A percentile compares a stretch with the other conserved stretches of the same genome.
phyloP scores from a whole-genome alignment of 2,888 invertebrate species.

The Nomada goodeniana region DNA sequence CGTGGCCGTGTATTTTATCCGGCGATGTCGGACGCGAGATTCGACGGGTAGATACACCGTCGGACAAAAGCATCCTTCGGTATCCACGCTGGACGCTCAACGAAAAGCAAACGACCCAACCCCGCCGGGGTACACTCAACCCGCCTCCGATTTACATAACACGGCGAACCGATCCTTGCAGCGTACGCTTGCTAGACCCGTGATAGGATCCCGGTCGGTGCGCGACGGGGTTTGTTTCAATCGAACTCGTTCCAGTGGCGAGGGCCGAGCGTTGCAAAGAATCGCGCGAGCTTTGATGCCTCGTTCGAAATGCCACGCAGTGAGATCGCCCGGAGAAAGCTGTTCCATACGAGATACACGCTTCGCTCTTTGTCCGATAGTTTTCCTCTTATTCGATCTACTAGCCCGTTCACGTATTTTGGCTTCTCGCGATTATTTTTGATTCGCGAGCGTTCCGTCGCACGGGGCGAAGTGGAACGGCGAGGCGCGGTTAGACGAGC shows the following conservation, averaged over 20 bases:
- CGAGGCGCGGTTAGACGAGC: no score
- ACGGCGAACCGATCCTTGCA: conserved; percentile 7
- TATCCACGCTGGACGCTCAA: conserved; percentile 21
- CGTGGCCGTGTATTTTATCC: conserved; percentile 58
- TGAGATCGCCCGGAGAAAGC: conserved; percentile 28
- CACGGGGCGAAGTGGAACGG: no score
- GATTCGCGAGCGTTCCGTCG: no score
- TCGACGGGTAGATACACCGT: conserved; percentile 52
- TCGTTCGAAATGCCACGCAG: conserved; percentile 7
- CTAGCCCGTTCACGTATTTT: no score
- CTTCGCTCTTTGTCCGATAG: no score
- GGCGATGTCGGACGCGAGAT: conserved; percentile 64
- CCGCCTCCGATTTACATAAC: conserved; percentile 46
- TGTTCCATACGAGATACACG: not conserved
- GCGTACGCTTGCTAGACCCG: not conserved
- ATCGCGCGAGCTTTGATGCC: no score
- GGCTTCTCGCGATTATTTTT: no score
- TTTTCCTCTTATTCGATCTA: no score
- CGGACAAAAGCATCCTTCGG: conserved; percentile 44
- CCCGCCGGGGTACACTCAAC: not conserved
- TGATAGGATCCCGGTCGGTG: not conserved
- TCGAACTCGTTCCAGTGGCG: not conserved
- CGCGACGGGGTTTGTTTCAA: not conserved
- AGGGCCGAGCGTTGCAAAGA: not conserved
- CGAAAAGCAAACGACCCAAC: conserved; percentile 20